Evolutionary conservation across 2,888 invertebrate genomes (phyloP), one percentile per base, ranked within the genome.

Genomic region (Megamerina dolium): DNA sequence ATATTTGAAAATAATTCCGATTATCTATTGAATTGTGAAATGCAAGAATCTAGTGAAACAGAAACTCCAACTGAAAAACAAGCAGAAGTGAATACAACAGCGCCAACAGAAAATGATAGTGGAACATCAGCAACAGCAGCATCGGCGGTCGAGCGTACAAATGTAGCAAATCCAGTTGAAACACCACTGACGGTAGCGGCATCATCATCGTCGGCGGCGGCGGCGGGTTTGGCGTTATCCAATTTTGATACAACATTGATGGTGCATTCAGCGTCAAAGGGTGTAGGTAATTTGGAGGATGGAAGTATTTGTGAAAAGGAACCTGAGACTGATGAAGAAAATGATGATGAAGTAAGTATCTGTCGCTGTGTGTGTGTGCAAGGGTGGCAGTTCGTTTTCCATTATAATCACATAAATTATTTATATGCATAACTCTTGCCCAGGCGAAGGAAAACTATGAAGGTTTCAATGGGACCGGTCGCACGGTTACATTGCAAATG

Each of bases 401-500:
- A 18, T 10, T 9, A 19, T n/a, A 36, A 5, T 27, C 23, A 31
- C n/a, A 12, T 23, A 3, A 20, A 41, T 8, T 20, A 13, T 17
- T 13, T 23, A 18, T 30, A 50, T 54, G 44, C 29, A 21, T 43
- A n/a, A 20, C 13, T 27, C n/a, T 32, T n/a, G n/a, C n/a, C n/a
- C 40, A 64, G 58, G 57, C 64, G 29, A 65, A 64, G 45, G 68
- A 70, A 38, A 70, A 67, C 45, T 64, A 63, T 39, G 71, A 70
- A 46, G 70, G 68, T 41, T 68, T 63, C 52, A 72, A 68, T 57
- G 70, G 70, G 17, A 65, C 80, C 13, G 79, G 79, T 2, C 75
- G 80, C 57, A 82, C 83, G 48, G 85, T 92, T 13, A 91, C 91
- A 9, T 73, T 93, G 50, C 87, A 87, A 69, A 92, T 89, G 80